phyloP scores from a whole-genome alignment of 2,113 vertebrate genomes.

The Dendropsophus ebraccatus region DNA sequence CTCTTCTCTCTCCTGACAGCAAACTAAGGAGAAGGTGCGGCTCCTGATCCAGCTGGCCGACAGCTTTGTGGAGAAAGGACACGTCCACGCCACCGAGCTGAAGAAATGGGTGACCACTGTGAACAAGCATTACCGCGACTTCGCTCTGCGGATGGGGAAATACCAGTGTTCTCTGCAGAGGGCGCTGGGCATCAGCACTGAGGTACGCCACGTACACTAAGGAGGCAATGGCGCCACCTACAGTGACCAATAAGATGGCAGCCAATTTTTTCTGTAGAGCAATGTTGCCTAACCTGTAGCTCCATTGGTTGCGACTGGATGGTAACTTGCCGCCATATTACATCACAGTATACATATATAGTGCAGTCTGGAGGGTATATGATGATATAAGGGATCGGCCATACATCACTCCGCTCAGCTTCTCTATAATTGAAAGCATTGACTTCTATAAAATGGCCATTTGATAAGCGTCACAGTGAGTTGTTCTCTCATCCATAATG shows the following conservation, averaged over 20 bases:
- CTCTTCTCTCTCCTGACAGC: slow-evolving; percentile 75
- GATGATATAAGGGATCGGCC: too few relatives aligned
- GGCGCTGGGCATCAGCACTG: slow-evolving; percentile 90
- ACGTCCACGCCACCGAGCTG: slow-evolving; percentile 91
- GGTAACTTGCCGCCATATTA: too few relatives aligned
- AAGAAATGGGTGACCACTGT: slow-evolving; percentile 96
- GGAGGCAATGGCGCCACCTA: too few relatives aligned
- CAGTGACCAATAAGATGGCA: too few relatives aligned
- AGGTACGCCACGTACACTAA: slow-evolving; percentile 72
- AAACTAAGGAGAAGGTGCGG: slow-evolving; percentile 98
- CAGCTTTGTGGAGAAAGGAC: slow-evolving; percentile 95
- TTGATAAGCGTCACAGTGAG: not conserved
- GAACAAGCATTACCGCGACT: slow-evolving; percentile 94
- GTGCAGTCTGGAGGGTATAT: too few relatives aligned
- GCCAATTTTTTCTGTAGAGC: too few relatives aligned
- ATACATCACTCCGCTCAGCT: too few relatives aligned
- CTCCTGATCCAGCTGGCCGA: slow-evolving; percentile 96
- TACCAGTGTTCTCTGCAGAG: slow-evolving; percentile 90
- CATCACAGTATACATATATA: too few relatives aligned
- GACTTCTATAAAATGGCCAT: not conserved
- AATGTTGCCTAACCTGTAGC: too few relatives aligned
- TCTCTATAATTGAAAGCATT: too few relatives aligned
- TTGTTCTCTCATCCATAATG: not conserved
- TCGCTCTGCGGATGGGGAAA: slow-evolving; percentile 91
- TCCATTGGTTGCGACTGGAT: too few relatives aligned